Conservation (phyloP, 2,113 vertebrate species). For the Macrotus californicus region DNA sequence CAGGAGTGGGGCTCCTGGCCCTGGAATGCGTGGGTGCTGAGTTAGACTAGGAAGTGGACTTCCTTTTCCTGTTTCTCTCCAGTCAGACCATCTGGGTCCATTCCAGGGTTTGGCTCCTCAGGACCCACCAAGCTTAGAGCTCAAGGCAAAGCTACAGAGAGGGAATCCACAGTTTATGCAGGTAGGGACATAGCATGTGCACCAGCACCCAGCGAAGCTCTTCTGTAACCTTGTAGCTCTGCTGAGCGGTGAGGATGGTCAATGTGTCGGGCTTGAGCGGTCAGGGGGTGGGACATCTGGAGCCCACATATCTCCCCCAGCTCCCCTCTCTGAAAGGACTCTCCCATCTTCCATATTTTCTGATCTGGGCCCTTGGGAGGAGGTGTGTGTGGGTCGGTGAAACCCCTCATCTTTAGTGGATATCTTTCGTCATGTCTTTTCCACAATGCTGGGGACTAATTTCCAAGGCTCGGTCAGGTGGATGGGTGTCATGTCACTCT, state of each 20-base stretch:
- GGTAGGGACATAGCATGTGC: background rate
- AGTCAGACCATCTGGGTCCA: background rate
- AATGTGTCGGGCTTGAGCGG: background rate
- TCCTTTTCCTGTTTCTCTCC: background rate
- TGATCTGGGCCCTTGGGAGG: background rate
- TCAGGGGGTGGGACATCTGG: background rate
- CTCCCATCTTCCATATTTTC: background rate
- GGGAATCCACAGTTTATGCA: background rate
- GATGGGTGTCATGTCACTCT: background rate
- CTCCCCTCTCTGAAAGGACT: background rate
- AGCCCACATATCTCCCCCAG: background rate
- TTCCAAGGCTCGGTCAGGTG: background rate
- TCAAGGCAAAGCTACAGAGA: background rate
- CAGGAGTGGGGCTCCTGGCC: background rate
- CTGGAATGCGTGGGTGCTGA: background rate
- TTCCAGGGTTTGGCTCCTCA: background rate
- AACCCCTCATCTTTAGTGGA: background rate
- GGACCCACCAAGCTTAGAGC: background rate
- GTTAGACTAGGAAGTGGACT: background rate
- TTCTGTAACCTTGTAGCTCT: background rate
- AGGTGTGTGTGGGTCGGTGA: background rate
- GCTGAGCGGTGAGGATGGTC: too few relatives aligned
- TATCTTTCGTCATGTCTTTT: background rate
- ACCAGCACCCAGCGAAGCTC: background rate
- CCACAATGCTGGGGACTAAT: background rate